phyloP scores from a whole-genome alignment of 2,888 invertebrate species.

The Sphaerophoria rueppellii region DNA sequence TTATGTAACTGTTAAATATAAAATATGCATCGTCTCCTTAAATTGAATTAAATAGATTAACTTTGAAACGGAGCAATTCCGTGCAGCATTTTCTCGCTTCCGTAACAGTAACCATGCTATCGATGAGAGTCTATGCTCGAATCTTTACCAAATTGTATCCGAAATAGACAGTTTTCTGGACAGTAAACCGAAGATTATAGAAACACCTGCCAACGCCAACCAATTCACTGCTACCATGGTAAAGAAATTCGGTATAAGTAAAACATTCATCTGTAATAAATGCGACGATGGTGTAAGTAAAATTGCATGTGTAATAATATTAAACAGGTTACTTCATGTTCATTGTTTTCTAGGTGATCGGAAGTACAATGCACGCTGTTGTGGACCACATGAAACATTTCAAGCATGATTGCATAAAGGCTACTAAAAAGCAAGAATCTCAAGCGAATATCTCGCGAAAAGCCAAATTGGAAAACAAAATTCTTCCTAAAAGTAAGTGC shows the following conservation, averaged over 20 bases:
- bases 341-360: not conserved
- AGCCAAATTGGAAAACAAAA: slow-evolving; percentile 4
- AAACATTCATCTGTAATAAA: slow-evolving; percentile 25
- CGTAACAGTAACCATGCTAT: not conserved
- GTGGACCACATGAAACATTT: not conserved
- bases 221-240: not conserved
- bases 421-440: not conserved
- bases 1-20: not conserved
- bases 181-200: slow-evolving; percentile 26
- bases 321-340: not conserved
- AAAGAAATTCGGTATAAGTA: slow-evolving; percentile 1
- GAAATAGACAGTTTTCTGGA: slow-evolving; percentile 45
- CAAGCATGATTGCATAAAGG: not conserved
- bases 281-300: slow-evolving; percentile 27
- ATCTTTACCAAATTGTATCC: slow-evolving; percentile 20
- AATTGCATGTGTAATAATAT: not conserved
- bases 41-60: slow-evolving; percentile 42
- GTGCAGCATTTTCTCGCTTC: slow-evolving; percentile 8
- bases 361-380: slow-evolving; percentile 7
- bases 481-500: slow-evolving; percentile 56
- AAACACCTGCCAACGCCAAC: not conserved
- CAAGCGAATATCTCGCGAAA: not conserved
- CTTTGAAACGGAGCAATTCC: slow-evolving; percentile 48
- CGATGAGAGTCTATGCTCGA: slow-evolving; percentile 32
- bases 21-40: not conserved